phyloP scores from a whole-genome alignment of 2,113 vertebrate species.

The Marmota flaviventris region DNA sequence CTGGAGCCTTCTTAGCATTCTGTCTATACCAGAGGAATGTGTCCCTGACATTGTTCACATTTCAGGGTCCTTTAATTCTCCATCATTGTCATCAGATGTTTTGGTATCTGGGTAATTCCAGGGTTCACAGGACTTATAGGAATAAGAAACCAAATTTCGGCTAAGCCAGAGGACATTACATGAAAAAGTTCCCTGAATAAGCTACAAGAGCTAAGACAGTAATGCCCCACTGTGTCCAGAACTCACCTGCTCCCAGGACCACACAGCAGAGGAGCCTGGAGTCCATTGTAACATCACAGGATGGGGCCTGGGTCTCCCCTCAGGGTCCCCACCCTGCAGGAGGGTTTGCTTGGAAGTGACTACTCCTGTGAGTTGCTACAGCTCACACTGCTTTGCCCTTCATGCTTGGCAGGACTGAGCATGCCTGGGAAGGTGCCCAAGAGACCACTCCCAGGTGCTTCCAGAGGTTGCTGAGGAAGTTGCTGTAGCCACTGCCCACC shows the following conservation, averaged over 20 bases:
- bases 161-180: neutral
- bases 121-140: neutral
- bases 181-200: neutral
- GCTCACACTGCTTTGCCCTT: neutral
- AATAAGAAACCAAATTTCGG: neutral
- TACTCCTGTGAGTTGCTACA: neutral
- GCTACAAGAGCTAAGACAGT: accelerated
- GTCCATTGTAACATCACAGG: accelerated
- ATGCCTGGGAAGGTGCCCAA: neutral
- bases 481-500: too few relatives aligned
- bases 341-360: neutral
- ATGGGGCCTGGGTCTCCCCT: neutral
- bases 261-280: neutral
- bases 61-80: neutral
- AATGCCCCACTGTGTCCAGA: neutral
- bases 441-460: neutral
- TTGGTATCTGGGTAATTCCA: conserved; percentile 42
- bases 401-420: neutral
- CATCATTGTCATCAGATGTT: neutral
- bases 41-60: neutral
- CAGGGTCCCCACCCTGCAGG: neutral
- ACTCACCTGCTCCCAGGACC: conserved; percentile 7
- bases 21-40: neutral
- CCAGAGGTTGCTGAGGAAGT: neutral
- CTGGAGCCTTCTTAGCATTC: neutral